phyloP scores from a whole-genome alignment of 2,888 invertebrate species.

The Cephus rjabovi region DNA sequence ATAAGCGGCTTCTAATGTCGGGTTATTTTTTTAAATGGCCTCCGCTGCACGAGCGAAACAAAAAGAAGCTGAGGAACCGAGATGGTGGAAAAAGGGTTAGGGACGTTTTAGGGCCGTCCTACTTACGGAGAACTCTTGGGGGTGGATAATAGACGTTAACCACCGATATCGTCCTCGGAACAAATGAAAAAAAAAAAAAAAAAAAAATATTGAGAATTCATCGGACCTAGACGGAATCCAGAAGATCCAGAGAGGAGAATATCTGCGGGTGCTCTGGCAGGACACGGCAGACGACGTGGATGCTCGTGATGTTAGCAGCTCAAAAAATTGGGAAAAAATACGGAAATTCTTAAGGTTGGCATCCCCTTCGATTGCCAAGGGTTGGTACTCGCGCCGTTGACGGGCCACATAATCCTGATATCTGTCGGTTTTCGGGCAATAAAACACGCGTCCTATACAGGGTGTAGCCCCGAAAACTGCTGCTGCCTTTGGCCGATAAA shows the following conservation, averaged over 20 bases:
- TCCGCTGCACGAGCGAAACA: slow-evolving; percentile 11
- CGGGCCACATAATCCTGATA: slow-evolving; percentile 66
- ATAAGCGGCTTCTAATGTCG: slow-evolving; percentile 43
- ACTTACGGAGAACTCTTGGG: background rate
- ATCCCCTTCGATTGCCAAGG: background rate
- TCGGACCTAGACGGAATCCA: background rate
- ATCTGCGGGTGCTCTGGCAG: background rate
- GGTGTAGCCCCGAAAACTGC: slow-evolving; percentile 45
- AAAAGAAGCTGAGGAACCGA: slow-evolving; percentile 20
- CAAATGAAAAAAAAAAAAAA: slow-evolving; percentile 7
- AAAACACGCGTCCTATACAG: slow-evolving; percentile 68
- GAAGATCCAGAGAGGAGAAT: background rate
- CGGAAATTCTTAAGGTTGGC: background rate
- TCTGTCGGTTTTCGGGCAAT: slow-evolving; percentile 74
- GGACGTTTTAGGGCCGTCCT: background rate
- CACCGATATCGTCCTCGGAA: slow-evolving; percentile 20
- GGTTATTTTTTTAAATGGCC: slow-evolving; percentile 46
- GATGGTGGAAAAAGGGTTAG: slow-evolving; percentile 5
- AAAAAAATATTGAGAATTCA: background rate
- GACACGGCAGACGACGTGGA: background rate
- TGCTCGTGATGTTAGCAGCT: background rate
- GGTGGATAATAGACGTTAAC: background rate
- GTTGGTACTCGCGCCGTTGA: slow-evolving; percentile 27
- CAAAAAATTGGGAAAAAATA: background rate
- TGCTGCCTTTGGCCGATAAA: slow-evolving; percentile 61